Base-by-base conservation (phyloP, 2,888 invertebrate genomes). In the Pycnomerus fuliginosus region DNA sequence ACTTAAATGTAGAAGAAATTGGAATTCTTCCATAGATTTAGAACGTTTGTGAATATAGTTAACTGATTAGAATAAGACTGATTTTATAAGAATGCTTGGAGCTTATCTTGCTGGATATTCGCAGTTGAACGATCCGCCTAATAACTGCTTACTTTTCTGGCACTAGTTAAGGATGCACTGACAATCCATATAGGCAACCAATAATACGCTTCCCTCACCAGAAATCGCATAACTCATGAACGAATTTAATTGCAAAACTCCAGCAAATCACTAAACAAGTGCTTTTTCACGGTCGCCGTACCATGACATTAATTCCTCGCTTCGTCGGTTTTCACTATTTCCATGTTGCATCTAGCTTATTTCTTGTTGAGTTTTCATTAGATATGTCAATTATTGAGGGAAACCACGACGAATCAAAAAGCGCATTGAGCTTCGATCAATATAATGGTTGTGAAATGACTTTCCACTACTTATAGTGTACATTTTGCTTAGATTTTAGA, bases 361-460 rank as follows among this genome's bases (percentile, higher is more conserved):
- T 38, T 16, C 40, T 23, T 43, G 11, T 16, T 33, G 36, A 27
- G 11, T 37, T 40, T 44, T 13, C 27, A 10, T 15, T 14, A 37
- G 5, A 47, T 43, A 56, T 53, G 60, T 60, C 56, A 60, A 60
- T 58, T 58, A 58, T 55, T 52, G 53, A 40, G 16, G 25, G 16
- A 37, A 17, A 30, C 43, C 20, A 31, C 34, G 10, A 32, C 35
- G 12, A 36, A 44, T 44, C 33, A 37, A 41, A 37, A 30, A n/a
- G n/a, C n/a, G n/a, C n/a, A n/a, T n/a, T n/a, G 52, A 58, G 55
- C 55, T 59, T 57, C 61, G 64, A 67, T 66, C 65, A 66, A 64
- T 61, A 65, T 64, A 58, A 69, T 58, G 69, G 68, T 69, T 68
- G 69, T 68, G 69, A 68, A 57, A 57, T 52, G 52, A 49, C 42